These are phyloP conservation scores for Colaptes auratus DNA, from an alignment of 2,113 vertebrate species.

Conservation along the genomic window DNA sequence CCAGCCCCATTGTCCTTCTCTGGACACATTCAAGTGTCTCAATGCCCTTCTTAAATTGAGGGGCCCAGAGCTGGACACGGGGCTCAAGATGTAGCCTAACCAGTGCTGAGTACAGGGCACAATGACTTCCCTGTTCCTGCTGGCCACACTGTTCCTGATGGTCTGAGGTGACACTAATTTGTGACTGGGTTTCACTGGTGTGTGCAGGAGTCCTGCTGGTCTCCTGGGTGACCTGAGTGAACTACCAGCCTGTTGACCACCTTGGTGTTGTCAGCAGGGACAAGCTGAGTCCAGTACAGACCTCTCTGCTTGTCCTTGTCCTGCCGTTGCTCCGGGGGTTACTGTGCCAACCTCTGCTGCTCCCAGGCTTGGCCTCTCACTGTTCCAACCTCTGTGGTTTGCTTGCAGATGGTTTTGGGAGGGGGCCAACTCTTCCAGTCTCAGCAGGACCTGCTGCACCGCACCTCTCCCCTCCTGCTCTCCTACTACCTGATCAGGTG, in stretches of 20 bases:
- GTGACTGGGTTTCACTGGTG: neutral
- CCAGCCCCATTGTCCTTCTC: no score
- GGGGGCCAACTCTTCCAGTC: slow-evolving; percentile 87
- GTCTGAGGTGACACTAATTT: neutral
- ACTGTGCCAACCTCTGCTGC: accelerated
- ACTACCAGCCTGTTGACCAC: neutral
- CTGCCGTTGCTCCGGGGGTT: no score
- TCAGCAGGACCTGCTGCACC: slow-evolving; percentile 92
- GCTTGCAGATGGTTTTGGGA: slow-evolving; percentile 81
- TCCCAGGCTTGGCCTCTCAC: neutral
- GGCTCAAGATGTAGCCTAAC: no score
- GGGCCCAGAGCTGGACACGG: no score
- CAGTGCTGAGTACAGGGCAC: no score
- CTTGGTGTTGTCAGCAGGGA: accelerated
- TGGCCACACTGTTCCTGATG: no score
- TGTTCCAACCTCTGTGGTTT: neutral
- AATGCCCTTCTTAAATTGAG: no score
- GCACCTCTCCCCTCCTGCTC: slow-evolving; percentile 86
- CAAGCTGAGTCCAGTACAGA: accelerated
- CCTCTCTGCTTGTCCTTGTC: neutral
- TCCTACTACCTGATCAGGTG: slow-evolving; percentile 90
- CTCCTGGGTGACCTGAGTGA: neutral
- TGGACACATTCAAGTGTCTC: no score
- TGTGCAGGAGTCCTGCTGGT: neutral
- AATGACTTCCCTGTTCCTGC: no score